Evolutionary conservation across 2,888 invertebrate genomes (phyloP).

Genomic region (Pterostichus madidus): DNA sequence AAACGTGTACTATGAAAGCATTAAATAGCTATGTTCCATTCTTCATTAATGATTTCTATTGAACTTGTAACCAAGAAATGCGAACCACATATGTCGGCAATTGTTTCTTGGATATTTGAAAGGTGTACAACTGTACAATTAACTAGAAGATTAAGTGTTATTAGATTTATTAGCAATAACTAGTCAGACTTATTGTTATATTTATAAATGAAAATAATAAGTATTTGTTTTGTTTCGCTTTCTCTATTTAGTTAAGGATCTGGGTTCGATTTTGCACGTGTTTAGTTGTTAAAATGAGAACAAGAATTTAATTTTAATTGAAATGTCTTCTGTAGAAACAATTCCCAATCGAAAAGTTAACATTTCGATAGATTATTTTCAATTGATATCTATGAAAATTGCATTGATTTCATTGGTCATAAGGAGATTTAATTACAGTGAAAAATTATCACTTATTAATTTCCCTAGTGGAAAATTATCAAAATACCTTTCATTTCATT

Average conservation of each 20-base stretch:
- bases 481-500: too few species aligned
- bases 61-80: neutral
- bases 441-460: too few species aligned
- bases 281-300: neutral
- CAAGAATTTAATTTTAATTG: too few species aligned
- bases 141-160: neutral
- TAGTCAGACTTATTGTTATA: neutral
- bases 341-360: too few species aligned
- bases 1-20: constrained; percentile 1
- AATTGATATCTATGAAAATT: too few species aligned
- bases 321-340: too few species aligned
- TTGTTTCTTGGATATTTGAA: constrained; percentile 6
- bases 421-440: too few species aligned
- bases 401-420: too few species aligned
- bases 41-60: neutral
- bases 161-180: neutral
- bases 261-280: neutral
- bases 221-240: neutral
- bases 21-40: constrained; percentile 10
- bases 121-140: constrained; percentile 4
- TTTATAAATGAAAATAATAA: neutral
- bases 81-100: neutral
- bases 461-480: too few species aligned
- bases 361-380: too few species aligned
- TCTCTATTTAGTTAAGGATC: neutral